Evolutionary conservation across 2,797 vertebrate species (phyloP).

Genomic region (Choloepus didactylus): DNA sequence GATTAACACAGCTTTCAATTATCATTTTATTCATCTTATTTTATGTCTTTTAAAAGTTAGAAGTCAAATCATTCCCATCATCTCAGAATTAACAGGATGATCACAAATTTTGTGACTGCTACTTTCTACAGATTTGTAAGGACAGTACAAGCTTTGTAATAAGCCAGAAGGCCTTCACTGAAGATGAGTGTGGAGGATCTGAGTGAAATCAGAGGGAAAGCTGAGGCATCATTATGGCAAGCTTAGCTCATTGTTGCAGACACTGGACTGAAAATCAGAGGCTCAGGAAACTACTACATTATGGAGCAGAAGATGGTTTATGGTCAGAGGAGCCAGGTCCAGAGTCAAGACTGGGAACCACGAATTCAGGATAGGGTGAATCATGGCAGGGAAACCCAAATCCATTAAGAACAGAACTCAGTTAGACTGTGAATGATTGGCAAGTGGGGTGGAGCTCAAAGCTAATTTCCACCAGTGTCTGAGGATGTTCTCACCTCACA

Average conservation of each 20-base stretch:
- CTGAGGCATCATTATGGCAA: not conserved
- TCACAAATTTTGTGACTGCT: not conserved
- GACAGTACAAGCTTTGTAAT: not conserved
- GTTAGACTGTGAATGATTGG: not conserved
- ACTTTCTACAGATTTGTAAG: constrained; percentile 13
- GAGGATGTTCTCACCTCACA: not conserved
- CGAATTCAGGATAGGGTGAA: not conserved
- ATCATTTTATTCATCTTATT: constrained; percentile 3
- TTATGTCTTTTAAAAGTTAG: constrained; percentile 9
- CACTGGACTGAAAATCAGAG: not conserved
- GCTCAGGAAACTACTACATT: not conserved
- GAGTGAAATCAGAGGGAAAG: not conserved
- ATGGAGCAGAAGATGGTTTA: not conserved
- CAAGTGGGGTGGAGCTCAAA: not conserved
- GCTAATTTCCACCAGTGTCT: not conserved
- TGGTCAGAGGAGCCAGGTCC: not conserved
- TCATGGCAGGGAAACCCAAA: not conserved
- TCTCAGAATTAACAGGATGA: constrained; percentile 40
- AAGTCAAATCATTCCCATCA: not conserved
- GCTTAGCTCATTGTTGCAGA: not conserved
- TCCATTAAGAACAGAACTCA: not conserved
- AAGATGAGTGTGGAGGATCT: not conserved
- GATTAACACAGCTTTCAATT: not conserved
- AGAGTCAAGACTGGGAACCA: not conserved
- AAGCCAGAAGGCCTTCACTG: not conserved